Evolutionary conservation across 1,140 invertebrate genomes (phyloP).

Genomic region (Zaprionus capensis): DNA sequence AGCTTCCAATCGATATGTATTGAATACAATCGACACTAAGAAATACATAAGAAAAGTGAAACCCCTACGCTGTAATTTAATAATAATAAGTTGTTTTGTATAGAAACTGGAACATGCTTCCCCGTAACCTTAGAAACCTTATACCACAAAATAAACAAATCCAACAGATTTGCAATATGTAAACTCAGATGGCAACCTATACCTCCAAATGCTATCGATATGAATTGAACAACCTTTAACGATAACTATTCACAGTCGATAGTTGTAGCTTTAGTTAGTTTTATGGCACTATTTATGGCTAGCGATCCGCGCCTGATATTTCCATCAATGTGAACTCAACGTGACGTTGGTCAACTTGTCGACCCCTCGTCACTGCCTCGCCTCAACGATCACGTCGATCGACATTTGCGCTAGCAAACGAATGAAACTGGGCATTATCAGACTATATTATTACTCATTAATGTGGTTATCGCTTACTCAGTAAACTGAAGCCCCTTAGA

Average conservation of each 20-base stretch:
- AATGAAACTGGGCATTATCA: neutral
- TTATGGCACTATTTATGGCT: constrained; percentile 9
- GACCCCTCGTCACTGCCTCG: neutral
- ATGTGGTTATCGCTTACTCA: neutral
- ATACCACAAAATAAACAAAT: neutral
- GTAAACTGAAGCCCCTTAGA: neutral
- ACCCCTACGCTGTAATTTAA: neutral
- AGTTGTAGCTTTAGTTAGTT: neutral
- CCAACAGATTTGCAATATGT: neutral
- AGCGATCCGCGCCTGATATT: neutral
- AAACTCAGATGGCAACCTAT: neutral
- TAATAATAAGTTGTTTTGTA: neutral
- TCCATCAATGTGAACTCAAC: neutral
- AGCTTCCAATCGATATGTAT: too few species aligned
- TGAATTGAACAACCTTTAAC: neutral
- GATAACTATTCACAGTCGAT: neutral
- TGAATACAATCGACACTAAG: neutral
- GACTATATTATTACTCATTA: constrained; percentile 5
- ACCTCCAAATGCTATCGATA: neutral
- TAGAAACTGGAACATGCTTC: neutral
- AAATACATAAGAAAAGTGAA: neutral
- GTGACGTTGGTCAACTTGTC: neutral
- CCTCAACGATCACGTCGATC: neutral
- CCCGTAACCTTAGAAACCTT: neutral
- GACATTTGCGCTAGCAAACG: neutral